Evolutionary conservation across 2,797 vertebrate genomes (phyloP).

Genomic region (Mus caroli): DNA sequence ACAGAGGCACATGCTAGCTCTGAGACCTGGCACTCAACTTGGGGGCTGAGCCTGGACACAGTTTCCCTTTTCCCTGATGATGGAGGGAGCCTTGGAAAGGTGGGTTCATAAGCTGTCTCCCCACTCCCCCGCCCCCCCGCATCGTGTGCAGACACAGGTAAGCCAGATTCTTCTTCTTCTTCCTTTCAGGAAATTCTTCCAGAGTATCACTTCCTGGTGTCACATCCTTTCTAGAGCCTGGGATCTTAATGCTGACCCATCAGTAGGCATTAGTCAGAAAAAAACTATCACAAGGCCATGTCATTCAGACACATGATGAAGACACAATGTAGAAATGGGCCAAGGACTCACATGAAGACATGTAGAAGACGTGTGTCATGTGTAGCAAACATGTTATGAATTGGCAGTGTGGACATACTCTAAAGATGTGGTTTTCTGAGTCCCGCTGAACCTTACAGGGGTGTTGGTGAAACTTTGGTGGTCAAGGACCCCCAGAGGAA

Average conservation of each 20-base stretch:
- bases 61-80: rapidly evolving
- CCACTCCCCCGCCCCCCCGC: rapidly evolving
- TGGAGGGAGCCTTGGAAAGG: neutral
- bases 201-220: neutral
- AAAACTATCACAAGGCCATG: neutral
- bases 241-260: neutral
- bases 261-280: neutral
- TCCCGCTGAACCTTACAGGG: neutral
- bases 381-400: neutral
- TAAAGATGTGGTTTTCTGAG: neutral
- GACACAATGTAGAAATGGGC: neutral
- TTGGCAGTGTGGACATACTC: rapidly evolving
- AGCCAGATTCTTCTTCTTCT: neutral
- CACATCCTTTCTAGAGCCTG: rapidly evolving
- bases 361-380: rapidly evolving
- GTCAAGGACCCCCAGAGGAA: neutral
- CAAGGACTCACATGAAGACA: neutral
- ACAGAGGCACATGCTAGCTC: rapidly evolving
- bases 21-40: neutral
- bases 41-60: neutral
- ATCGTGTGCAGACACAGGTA: rapidly evolving
- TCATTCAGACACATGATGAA: neutral
- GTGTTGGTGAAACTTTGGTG: rapidly evolving
- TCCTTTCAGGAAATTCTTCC: neutral
- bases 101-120: rapidly evolving